Evolutionary conservation across 2,113 vertebrate genomes (phyloP).

Genomic region (Laticauda colubrina): DNA sequence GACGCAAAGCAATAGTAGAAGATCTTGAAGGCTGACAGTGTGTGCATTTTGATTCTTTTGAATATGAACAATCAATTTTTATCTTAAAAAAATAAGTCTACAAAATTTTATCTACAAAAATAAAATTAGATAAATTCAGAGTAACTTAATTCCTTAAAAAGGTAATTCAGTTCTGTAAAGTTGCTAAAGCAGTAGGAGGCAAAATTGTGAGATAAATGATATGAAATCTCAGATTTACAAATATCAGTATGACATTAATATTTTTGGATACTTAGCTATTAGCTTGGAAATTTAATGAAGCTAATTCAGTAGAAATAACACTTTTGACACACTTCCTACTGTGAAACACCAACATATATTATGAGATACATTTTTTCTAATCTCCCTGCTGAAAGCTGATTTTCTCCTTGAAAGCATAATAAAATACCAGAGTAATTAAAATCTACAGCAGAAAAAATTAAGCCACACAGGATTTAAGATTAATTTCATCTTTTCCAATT

Average conservation of each 20-base stretch:
- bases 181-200: conserved; percentile 18
- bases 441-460: conserved; percentile 48
- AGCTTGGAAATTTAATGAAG: conserved; percentile 32
- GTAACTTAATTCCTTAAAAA: conserved; percentile 8
- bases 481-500: conserved; percentile 50
- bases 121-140: conserved; percentile 8
- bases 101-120: not conserved
- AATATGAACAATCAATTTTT: conserved; percentile 27
- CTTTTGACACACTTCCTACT: conserved; percentile 6
- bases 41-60: conserved; percentile 26
- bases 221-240: conserved; percentile 20
- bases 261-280: conserved; percentile 38
- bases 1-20: no score
- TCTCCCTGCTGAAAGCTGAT: conserved; percentile 43
- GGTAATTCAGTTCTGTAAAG: not conserved
- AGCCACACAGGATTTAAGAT: conserved; percentile 43
- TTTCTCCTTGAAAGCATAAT: conserved; percentile 33
- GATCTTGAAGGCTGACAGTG: no score
- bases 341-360: conserved; percentile 28
- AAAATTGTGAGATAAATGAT: conserved; percentile 6
- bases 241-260: conserved; percentile 33
- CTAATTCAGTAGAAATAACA: conserved; percentile 26
- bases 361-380: conserved; percentile 29
- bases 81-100: conserved; percentile 26
- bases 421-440: conserved; percentile 54